Base-by-base conservation (phyloP, 1,140 invertebrate genomes). In the Yoshiicerus persimilis region DNA sequence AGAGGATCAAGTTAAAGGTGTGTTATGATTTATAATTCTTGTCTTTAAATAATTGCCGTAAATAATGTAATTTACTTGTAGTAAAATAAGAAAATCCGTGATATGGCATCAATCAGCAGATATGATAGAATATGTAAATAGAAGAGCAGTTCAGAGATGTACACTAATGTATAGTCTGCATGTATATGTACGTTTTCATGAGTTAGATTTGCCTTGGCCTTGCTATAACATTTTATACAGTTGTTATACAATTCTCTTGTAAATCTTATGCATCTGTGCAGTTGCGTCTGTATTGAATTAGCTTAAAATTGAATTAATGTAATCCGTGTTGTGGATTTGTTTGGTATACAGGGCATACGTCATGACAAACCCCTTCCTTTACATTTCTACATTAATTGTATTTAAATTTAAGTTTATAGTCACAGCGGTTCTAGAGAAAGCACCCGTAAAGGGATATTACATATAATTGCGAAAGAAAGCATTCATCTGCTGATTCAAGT, bases 1-100 rank as follows among this genome's bases (percentile, higher is more conserved):
- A 91, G 97, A 98, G 92, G 97, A 98, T 92, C 96, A 97, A 90
- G 96, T 97, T 64, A 97, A 97, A 95, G 96, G 96, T 97, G 93
- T 84, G 83, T 87, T 85, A 89, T 89, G n/a, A 64, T 70, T 39
- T 66, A 2, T 9, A 13, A 66, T n/a, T 66, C 20, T 23, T 9
- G n/a, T 66, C 20, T n/a, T n/a, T n/a, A n/a, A n/a, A n/a, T n/a
- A n/a, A n/a, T n/a, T n/a, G n/a, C n/a, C n/a, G n/a, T n/a, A n/a
- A n/a, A n/a, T n/a, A n/a, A n/a, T n/a, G n/a, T n/a, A n/a, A n/a
- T n/a, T n/a, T n/a, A n/a, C n/a, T n/a, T n/a, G n/a, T n/a, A n/a
- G n/a, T n/a, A n/a, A n/a, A n/a, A n/a, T n/a, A n/a, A n/a, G n/a
- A n/a, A n/a, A n/a, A n/a, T n/a, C n/a, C n/a, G n/a, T n/a, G n/a